Percentiles rank a stretch among this genome's conserved stretches.
Evolutionary conservation across 2,797 vertebrate genomes (phyloP).

Genomic region (Taenioides sp.): DNA sequence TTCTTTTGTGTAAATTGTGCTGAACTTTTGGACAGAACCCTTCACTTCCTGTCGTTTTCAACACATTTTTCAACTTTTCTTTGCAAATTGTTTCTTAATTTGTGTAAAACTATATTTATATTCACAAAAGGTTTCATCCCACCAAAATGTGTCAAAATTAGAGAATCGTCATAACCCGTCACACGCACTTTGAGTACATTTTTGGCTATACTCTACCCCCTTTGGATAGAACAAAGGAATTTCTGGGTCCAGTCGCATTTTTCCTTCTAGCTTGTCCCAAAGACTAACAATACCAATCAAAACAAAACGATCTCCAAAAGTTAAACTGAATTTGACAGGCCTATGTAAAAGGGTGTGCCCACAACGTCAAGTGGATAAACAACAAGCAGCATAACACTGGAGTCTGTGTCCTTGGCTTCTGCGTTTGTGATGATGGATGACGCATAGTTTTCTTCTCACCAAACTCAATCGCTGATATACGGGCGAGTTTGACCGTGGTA

Average conservation of each 20-base stretch:
- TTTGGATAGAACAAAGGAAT: background rate
- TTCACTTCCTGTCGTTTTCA: too few species aligned
- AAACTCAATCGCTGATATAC: constrained; percentile 11
- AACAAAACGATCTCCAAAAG: background rate
- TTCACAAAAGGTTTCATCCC: too few species aligned
- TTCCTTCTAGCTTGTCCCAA: background rate
- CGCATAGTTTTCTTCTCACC: background rate
- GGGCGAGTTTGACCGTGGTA: background rate
- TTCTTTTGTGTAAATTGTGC: too few species aligned
- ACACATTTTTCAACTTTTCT: too few species aligned
- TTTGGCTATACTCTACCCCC: background rate
- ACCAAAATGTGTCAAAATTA: too few species aligned
- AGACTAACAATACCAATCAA: background rate
- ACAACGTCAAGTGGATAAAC: background rate
- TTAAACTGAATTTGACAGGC: background rate
- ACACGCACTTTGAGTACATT: background rate
- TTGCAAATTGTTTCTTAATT: too few species aligned
- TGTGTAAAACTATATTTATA: too few species aligned
- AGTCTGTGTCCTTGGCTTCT: background rate
- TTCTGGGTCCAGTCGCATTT: background rate
- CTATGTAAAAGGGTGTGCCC: background rate
- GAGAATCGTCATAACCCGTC: too few species aligned
- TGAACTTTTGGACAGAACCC: too few species aligned
- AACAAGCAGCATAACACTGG: background rate
- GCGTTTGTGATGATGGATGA: background rate